Conservation (phyloP, 2,797 vertebrate species). For the Poeciliopsis paucimaculata region DNA sequence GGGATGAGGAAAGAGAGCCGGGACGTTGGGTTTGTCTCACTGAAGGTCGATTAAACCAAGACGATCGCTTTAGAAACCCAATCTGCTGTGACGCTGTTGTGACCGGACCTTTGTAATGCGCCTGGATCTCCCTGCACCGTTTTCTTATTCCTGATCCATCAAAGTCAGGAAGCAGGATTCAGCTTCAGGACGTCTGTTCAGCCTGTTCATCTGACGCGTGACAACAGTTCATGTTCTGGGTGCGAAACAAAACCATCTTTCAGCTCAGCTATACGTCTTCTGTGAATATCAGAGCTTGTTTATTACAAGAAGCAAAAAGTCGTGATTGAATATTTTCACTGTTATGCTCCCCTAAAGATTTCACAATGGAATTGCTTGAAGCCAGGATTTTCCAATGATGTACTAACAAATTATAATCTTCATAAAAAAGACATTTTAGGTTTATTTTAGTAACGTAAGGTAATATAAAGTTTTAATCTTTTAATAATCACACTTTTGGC, state of each 20-base stretch:
- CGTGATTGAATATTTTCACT: not conserved
- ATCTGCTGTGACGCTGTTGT: not conserved
- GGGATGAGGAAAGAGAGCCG: conserved; percentile 6
- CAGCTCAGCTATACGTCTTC: not conserved
- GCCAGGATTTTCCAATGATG: not conserved
- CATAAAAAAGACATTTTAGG: not conserved
- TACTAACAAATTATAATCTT: not conserved
- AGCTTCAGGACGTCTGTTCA: not conserved
- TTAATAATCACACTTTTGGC: not conserved
- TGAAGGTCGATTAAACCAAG: conserved; percentile 43
- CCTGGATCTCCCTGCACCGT: not conserved
- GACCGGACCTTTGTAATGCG: not conserved
- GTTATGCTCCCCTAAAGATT: not conserved
- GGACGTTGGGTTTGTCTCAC: conserved; percentile 6
- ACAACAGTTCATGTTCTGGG: not conserved
- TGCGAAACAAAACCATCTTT: too few species aligned
- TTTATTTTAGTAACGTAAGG: not conserved
- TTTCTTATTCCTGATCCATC: not conserved
- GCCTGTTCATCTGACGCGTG: not conserved
- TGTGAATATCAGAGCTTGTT: not conserved
- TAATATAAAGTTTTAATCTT: not conserved
- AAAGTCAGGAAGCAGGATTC: not conserved
- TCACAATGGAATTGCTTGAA: not conserved
- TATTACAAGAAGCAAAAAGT: not conserved
- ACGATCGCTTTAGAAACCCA: not conserved